Evolutionary conservation across 2,113 vertebrate species (phyloP).

Genomic region (Polypterus senegalus): DNA sequence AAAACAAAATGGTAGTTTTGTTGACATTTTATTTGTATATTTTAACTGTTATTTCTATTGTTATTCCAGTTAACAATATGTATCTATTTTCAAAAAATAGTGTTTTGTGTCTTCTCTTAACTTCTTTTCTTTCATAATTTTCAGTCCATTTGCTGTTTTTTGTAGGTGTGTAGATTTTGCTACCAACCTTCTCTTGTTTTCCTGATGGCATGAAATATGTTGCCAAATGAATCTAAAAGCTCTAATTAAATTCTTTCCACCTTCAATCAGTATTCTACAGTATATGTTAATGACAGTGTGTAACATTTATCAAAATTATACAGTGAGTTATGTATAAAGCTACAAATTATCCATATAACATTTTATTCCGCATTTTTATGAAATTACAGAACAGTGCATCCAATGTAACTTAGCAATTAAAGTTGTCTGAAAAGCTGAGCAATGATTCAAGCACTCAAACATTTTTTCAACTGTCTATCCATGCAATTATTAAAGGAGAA

Average conservation of each 20-base stretch:
- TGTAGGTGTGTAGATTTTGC: conserved; percentile 52
- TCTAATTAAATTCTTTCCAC: conserved; percentile 66
- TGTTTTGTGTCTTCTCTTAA: neutral
- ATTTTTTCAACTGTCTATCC: no score
- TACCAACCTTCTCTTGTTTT: conserved; percentile 36
- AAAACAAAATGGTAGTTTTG: no score
- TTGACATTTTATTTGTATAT: no score
- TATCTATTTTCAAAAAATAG: neutral
- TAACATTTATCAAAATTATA: conserved; percentile 18
- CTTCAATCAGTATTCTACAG: conserved; percentile 41
- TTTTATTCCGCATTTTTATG: conserved; percentile 10
- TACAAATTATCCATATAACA: conserved; percentile 6
- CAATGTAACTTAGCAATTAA: no score
- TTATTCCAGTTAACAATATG: neutral
- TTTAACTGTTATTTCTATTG: no score
- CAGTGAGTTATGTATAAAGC: conserved; percentile 31
- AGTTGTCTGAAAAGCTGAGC: no score
- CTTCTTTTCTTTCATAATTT: neutral
- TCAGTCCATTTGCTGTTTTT: conserved; percentile 38
- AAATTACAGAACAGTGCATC: neutral
- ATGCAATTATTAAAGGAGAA: no score
- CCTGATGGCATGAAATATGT: conserved; percentile 61
- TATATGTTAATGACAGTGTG: conserved; percentile 43
- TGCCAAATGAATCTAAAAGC: conserved; percentile 65
- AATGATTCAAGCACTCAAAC: no score